Conservation (phyloP, 2,113 vertebrate species). For the Tympanuchus pallidicinctus region DNA sequence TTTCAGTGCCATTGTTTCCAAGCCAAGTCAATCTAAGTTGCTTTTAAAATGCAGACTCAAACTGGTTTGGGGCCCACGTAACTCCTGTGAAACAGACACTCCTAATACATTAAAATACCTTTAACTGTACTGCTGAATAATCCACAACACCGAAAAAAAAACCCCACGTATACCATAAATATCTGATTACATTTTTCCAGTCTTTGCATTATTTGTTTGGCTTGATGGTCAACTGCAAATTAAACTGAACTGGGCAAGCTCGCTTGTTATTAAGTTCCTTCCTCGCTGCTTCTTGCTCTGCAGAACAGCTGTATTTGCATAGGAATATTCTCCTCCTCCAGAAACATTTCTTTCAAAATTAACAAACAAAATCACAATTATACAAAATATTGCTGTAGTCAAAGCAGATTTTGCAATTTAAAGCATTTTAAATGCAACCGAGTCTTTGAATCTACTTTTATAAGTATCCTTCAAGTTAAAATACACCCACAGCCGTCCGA, state of each 20-base stretch:
- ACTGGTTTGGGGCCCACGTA: background rate
- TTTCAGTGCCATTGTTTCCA: background rate
- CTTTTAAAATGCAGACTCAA: background rate
- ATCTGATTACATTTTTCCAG: background rate
- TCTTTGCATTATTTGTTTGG: background rate
- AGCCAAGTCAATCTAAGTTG: background rate
- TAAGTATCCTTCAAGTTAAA: conserved; percentile 52
- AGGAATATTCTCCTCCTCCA: background rate
- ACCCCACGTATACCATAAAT: background rate
- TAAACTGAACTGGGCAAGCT: background rate
- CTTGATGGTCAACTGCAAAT: background rate
- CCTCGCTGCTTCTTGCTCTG: background rate
- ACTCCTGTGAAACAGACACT: background rate
- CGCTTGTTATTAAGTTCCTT: background rate
- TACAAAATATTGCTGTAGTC: background rate
- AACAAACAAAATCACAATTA: conserved; percentile 14
- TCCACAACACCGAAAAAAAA: background rate
- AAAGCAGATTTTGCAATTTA: conserved; percentile 18
- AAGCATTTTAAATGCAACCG: background rate
- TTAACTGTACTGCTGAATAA: background rate
- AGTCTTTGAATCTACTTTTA: background rate
- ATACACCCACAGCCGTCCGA: background rate
- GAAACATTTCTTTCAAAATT: conserved; percentile 15
- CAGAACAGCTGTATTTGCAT: background rate
- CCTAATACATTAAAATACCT: background rate